Evolutionary conservation across 2,888 invertebrate species (phyloP).

Genomic region (Ornithoptera priamus): DNA sequence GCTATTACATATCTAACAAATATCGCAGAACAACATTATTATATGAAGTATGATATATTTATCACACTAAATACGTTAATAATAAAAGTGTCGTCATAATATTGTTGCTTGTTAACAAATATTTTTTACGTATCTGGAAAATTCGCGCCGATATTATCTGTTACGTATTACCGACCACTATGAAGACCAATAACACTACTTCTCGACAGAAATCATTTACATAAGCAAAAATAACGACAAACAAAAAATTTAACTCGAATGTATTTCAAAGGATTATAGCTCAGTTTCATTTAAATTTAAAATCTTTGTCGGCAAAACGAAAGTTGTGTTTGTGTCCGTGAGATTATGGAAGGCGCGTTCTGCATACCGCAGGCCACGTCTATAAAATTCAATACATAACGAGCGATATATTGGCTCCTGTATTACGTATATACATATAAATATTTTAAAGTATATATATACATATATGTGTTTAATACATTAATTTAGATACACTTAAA

Average conservation of each 20-base stretch:
- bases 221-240: conserved; percentile 20
- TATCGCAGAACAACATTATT: too few species aligned
- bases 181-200: conserved; percentile 31
- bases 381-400: conserved; percentile 73
- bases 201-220: conserved; percentile 28
- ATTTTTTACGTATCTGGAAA: conserved; percentile 23
- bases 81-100: conserved; percentile 15
- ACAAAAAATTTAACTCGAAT: conserved; percentile 1
- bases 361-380: conserved; percentile 71
- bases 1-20: too few species aligned
- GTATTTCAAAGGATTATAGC: conserved; percentile 18
- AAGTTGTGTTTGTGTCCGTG: conserved; percentile 51
- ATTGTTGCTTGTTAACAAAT: conserved; percentile 13
- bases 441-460: conserved; percentile 52
- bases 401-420: conserved; percentile 63
- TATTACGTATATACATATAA: conserved; percentile 62
- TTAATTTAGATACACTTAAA: too few species aligned
- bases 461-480: too few species aligned
- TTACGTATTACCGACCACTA: conserved; percentile 23
- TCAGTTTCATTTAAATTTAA: conserved; percentile 5
- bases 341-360: conserved; percentile 71
- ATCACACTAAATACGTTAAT: neutral
- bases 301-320: conserved; percentile 45
- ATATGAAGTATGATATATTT: too few species aligned
- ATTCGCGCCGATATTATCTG: conserved; percentile 25